These are phyloP conservation scores for Priocnemis perturbator DNA, from an alignment of 2,888 invertebrate genomes.

Conservation along the genomic window DNA sequence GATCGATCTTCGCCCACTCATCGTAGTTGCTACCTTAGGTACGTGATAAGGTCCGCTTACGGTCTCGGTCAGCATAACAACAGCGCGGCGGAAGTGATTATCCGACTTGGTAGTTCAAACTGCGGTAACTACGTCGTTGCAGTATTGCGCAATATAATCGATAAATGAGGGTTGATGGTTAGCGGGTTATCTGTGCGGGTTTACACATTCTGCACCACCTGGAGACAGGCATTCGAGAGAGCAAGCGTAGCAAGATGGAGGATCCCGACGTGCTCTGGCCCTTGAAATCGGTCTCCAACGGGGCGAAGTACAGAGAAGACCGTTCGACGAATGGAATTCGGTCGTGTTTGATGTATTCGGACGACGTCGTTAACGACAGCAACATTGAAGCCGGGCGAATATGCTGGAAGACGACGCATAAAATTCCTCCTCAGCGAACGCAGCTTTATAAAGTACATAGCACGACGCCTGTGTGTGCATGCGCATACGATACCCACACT, in stretches of 20 bases:
- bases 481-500: background rate
- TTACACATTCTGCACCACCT: background rate
- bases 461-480: background rate
- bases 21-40: too few relatives aligned
- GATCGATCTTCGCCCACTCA: too few relatives aligned
- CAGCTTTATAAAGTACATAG: conserved; percentile 4
- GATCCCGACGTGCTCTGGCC: too few relatives aligned
- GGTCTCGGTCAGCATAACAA: conserved; percentile 5
- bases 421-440: conserved; percentile 10
- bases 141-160: conserved; percentile 43
- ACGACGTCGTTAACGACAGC: too few relatives aligned
- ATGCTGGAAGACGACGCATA: background rate
- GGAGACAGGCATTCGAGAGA: too few relatives aligned
- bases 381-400: too few relatives aligned
- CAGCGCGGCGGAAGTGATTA: conserved; percentile 6
- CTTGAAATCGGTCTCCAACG: too few relatives aligned
- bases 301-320: too few relatives aligned
- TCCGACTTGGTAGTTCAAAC: conserved; percentile 13
- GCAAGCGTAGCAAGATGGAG: too few relatives aligned
- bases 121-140: conserved; percentile 36
- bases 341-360: too few relatives aligned
- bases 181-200: conserved; percentile 19
- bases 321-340: too few relatives aligned
- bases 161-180: conserved; percentile 37
- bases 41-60: conserved; percentile 3